Evolutionary conservation across 1,140 invertebrate genomes (phyloP), one percentile per base, ranked within the genome.

Genomic region (Trachymyrmex cornetzi): DNA sequence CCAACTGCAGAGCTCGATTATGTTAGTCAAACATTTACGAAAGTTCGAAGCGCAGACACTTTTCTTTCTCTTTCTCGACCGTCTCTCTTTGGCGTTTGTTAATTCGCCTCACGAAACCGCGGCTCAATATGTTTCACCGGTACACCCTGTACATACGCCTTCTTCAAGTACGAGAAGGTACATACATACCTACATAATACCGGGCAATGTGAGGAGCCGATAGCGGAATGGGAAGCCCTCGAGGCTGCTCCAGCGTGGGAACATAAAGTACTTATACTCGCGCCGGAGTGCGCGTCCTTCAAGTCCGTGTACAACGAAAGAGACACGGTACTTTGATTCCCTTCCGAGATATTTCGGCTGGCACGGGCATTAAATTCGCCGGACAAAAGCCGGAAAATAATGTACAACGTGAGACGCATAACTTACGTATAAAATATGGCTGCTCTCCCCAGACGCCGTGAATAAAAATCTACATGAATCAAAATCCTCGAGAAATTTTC

Each of bases 191-290:
- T 92, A 94, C 92, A 93, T 92, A 91, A 92, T 94, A 92, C 91
- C 90, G 86, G 88, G 87, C 92, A 91, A 93, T 92, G 93, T 87
- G 91, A 93, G 87, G 80, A 84, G 89, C 87, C 92, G 93, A 94
- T 94, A 94, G 92, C 89, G 93, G 93, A 94, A 93, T 94, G 93
- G 93, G 93, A 93, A 94, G 93, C 94, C 94, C 93, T 92, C 88
- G 93, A 92, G 92, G 93, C 92, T 92, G 93, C 93, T 94, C 92
- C 93, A 94, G 92, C 94, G 94, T 94, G 94, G 94, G 94, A 94
- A 94, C 94, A 94, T 90, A 71, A 93, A 92, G 92, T 93, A 94
- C 90, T 90, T 90, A 88, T 86, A 88, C 89, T 87, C 82, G 87
- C 87, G 30, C 27, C 16, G 44, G 72, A 88, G 81, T 59, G 48